phyloP scores from a whole-genome alignment of 2,888 invertebrate species.

The Diarsia dahlii region DNA sequence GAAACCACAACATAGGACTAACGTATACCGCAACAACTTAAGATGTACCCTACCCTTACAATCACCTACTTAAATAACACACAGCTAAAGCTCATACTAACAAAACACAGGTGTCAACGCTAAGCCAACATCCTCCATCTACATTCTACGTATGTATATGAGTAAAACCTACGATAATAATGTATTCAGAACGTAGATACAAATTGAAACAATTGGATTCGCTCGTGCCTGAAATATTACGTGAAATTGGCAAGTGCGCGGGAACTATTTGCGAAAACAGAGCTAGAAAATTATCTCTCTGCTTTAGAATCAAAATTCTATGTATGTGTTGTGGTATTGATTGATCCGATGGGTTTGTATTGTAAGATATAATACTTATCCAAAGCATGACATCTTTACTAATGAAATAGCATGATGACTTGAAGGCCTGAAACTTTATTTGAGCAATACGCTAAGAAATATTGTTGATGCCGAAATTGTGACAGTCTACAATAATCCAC shows the following conservation, averaged over 20 bases:
- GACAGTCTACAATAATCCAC: not conserved
- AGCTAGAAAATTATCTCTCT: conserved; percentile 30
- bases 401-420: not conserved
- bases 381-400: not conserved
- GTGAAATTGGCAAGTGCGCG: conserved; percentile 49
- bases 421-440: too few species aligned
- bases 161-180: conserved; percentile 63
- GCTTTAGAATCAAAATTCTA: conserved; percentile 16
- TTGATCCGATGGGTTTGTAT: not conserved
- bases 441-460: not conserved
- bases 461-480: not conserved
- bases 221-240: conserved; percentile 67
- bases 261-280: conserved; percentile 29
- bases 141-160: not conserved
- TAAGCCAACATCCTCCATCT: conserved; percentile 19
- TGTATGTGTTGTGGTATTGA: not conserved
- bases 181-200: conserved; percentile 66
- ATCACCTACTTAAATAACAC: conserved; percentile 2
- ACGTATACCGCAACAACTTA: not conserved
- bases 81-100: conserved; percentile 25
- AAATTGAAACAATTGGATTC: conserved; percentile 69
- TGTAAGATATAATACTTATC: not conserved
- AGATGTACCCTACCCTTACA: not conserved
- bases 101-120: conserved; percentile 39
- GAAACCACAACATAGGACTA: not conserved